Percentiles rank a stretch among this genome's conserved stretches.
Conservation (phyloP, 2,113 vertebrate genomes). For the Fregetta grallaria region DNA sequence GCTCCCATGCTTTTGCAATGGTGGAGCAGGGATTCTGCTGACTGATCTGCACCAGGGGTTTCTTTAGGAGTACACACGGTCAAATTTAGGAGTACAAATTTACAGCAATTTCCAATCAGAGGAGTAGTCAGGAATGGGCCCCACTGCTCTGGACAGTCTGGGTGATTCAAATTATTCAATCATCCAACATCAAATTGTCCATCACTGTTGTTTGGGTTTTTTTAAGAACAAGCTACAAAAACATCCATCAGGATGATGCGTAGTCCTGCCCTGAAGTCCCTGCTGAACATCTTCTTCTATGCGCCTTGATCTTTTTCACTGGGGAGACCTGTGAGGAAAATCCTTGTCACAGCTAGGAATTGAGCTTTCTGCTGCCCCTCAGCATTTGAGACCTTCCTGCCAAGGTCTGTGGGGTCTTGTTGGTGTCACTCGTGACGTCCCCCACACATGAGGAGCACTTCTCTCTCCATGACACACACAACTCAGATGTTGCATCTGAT, state of each 20-base stretch:
- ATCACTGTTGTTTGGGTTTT: not conserved
- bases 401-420: not conserved
- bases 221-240: not conserved
- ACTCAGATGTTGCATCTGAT: not conserved
- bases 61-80: not conserved
- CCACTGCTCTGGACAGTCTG: not conserved
- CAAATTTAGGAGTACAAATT: not conserved
- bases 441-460: not conserved
- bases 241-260: too few species aligned
- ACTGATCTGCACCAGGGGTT: not conserved
- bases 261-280: not conserved
- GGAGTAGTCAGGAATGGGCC: not conserved
- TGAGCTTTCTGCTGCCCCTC: not conserved
- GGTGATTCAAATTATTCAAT: not conserved
- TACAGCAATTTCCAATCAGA: not conserved
- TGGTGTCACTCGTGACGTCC: not conserved
- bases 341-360: not conserved
- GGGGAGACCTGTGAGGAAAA: not conserved
- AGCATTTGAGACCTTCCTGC: not conserved
- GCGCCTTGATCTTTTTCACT: not conserved
- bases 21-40: not conserved
- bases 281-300: not conserved
- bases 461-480: not conserved
- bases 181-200: not conserved
- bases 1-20: not conserved